Base-by-base conservation (phyloP, 2,113 vertebrate species). In the Lates calcarifer region DNA sequence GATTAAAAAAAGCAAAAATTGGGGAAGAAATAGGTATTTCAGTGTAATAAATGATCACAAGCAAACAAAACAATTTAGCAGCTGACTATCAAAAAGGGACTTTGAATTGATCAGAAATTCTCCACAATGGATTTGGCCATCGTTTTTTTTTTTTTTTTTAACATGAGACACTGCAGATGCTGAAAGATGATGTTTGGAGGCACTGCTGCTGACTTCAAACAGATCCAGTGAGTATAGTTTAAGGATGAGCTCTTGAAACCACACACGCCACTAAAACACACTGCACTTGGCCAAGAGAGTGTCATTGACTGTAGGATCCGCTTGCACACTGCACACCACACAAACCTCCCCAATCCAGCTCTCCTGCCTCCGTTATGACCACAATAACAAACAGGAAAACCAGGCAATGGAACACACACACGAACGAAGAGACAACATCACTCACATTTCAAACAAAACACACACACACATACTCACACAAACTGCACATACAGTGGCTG, bases 311-410 rank as follows among this genome's bases (percentile, higher is more conserved):
- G 77, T 39, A 24, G 68, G 88, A 82, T 91, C 82, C 17, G 37
- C 75, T 83, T 87, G 45, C 86, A 77, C 81, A 67, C 68, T 37
- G 71, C 74, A 11, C 29, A 84, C 87, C 75, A 55, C 88, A 89
- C 49, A 77, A 87, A 88, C 75, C 81, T 88, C 81, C 74, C 64
- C 47, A 37, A 57, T 61, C 75, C 83, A 87, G 86, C 71, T 81
- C 81, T 74, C 24, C 80, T 80, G 82, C 85, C 83, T 84, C 82
- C 20, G 29, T 56, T 75, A 67, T 55, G 69, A 89, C 90, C 90
- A 77, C 83, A 93, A 82, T 80, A 87, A 89, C 83, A 90, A 92
- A 90, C 83, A 89, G 78, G 81, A 84, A 92, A 91, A 82, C 86
- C 83, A 87, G 69, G 79, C 70, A 60, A 49, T 61, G 85, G 74